Conservation (phyloP, 2,888 invertebrate species). For the Parnassius apollo region DNA sequence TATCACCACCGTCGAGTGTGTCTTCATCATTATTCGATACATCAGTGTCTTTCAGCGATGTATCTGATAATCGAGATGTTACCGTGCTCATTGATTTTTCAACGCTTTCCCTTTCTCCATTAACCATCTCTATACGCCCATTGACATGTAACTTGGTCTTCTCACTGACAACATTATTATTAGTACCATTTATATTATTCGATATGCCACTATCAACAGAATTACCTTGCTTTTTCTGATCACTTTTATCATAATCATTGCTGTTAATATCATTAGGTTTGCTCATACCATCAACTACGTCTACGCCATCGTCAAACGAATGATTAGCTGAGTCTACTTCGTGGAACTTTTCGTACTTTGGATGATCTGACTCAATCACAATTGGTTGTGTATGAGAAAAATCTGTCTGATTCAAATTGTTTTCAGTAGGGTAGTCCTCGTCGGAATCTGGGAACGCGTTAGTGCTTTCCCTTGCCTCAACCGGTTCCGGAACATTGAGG, state of each 20-base stretch:
- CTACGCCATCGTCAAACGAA: constrained; percentile 70
- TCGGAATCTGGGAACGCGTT: constrained; percentile 66
- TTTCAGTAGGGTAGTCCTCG: constrained; percentile 71
- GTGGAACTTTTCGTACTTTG: constrained; percentile 56
- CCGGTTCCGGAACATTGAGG: constrained; percentile 68
- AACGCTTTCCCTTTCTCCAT: constrained; percentile 34
- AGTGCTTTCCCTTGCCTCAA: constrained; percentile 59
- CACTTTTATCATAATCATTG: constrained; percentile 43
- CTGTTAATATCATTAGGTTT: constrained; percentile 47
- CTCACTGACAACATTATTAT: constrained; percentile 36
- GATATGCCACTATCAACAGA: constrained; percentile 74
- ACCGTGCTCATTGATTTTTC: constrained; percentile 45
- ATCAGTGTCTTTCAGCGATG: constrained; percentile 64
- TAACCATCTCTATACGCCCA: constrained; percentile 34
- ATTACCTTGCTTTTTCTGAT: constrained; percentile 60
- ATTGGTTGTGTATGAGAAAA: constrained; percentile 74
- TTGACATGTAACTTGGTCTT: constrained; percentile 38
- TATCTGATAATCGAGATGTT: constrained; percentile 59
- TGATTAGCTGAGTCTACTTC: constrained; percentile 68
- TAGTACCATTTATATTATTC: constrained; percentile 55
- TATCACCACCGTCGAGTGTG: constrained; percentile 63
- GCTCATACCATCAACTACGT: constrained; percentile 62
- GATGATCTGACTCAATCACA: constrained; percentile 67
- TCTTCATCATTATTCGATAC: constrained; percentile 61
- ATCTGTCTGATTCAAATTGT: constrained; percentile 72